Base-by-base conservation (phyloP, 2,797 vertebrate species). In the Tenualosa ilisha region DNA sequence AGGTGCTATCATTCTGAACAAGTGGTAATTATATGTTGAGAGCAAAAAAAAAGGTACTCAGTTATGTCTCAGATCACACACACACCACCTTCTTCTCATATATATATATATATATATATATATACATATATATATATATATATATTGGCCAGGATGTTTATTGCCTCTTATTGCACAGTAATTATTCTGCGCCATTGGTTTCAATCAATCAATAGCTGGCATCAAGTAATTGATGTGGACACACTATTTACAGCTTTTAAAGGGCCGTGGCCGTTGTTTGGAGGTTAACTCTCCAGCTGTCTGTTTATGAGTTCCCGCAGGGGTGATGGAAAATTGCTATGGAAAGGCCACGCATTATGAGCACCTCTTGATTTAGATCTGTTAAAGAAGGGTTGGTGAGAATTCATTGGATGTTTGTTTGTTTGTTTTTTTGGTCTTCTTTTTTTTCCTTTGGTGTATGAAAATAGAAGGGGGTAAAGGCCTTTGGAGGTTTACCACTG, bases 181-280 rank as follows among this genome's bases (percentile, higher is more conserved):
- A 83, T 83, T 59, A 61, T 61, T 83, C 26, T 83, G 82, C 17
- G 22, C 53, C 56, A 43, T 84, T 40, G 72, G 84, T 24, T 43
- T 37, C 75, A 81, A n/a, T 81, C 68, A 49, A 49, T 81, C 68
- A 49, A 49, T 79, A 20, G 40, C 46, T 22, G 20, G 3, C 40
- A 40, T 43, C 37, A 37, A 79, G 72, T 46, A 79, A 46, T 79
- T 79, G 37, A 79, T 46, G 72, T 79, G 72, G 37, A 79, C 37
- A 20, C 40, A 20, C 40, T 79, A 43, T 79, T 79, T 79, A 79
- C 72, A 37, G 40, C 40, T 79, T 13, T 79, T 43, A 79, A 79
- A 79, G 37, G 37, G 72, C 72, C 7, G 40, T 17, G 37, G 15
- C 72, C 17, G 40, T 79, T 79, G 72, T 79, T 46, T 22, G 26